A percentile compares a stretch with the other conserved stretches of the same genome.
Evolutionary conservation across 2,888 invertebrate species (phyloP).

Genomic region (Synergus itoensis): DNA sequence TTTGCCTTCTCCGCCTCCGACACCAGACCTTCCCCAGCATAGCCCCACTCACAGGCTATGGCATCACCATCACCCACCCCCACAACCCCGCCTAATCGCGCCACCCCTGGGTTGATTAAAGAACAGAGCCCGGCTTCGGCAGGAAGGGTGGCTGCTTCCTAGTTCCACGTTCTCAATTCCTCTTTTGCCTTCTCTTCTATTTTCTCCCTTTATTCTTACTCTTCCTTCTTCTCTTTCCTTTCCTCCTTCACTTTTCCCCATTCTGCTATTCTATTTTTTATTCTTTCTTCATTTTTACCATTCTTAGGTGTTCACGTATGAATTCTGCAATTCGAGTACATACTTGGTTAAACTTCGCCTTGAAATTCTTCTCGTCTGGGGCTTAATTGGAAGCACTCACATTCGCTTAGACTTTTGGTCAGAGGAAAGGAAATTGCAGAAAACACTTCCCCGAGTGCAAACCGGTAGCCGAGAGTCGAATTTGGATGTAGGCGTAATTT

Average conservation of each 20-base stretch:
- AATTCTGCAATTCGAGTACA: not conserved
- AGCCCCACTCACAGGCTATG: conserved; percentile 46
- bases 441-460: not conserved
- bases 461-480: not conserved
- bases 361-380: not conserved
- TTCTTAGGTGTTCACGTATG: not conserved
- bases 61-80: conserved; percentile 52
- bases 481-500: not conserved
- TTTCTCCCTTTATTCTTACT: conserved; percentile 38
- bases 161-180: conserved; percentile 20
- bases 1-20: conserved; percentile 67
- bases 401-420: not conserved
- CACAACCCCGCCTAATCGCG: conserved; percentile 73
- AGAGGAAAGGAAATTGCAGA: not conserved
- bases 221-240: conserved; percentile 46
- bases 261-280: conserved; percentile 10
- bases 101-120: conserved; percentile 74
- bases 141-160: conserved; percentile 53
- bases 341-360: not conserved
- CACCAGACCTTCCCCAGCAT: conserved; percentile 49
- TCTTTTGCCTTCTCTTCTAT: conserved; percentile 46
- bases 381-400: too few relatives aligned
- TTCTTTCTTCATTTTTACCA: not conserved
- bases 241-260: conserved; percentile 42
- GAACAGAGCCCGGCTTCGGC: conserved; percentile 70